Percentiles rank a stretch among this genome's conserved stretches.
Evolutionary conservation across 2,888 invertebrate species (phyloP).

Genomic region (Melanostoma scalare): DNA sequence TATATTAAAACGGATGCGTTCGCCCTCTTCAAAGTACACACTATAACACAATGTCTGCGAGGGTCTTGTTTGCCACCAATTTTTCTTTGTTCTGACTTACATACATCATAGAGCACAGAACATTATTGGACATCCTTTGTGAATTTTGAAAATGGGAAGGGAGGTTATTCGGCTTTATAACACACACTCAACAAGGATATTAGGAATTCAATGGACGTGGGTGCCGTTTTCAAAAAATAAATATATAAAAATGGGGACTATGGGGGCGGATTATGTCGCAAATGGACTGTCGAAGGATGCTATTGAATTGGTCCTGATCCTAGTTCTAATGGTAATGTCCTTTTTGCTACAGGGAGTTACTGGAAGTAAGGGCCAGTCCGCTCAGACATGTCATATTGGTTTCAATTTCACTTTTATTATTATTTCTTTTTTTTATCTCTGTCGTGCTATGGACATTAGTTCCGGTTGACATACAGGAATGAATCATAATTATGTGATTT

Average conservation of each 20-base stretch:
- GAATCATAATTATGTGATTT: conserved; percentile 51
- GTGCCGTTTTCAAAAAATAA: conserved; percentile 50
- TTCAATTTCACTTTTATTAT: conserved; percentile 34
- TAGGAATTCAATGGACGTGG: conserved; percentile 66
- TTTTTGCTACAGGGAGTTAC: conserved; percentile 12
- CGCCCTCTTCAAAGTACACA: background rate
- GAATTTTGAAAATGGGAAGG: conserved; percentile 25
- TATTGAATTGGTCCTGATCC: conserved; percentile 64
- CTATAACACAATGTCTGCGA: background rate
- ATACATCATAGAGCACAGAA: conserved; percentile 34
- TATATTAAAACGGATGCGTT: conserved; percentile 63
- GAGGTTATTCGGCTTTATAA: conserved; percentile 66
- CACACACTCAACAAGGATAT: conserved; percentile 60
- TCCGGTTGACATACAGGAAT: conserved; percentile 60
- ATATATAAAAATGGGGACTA: background rate
- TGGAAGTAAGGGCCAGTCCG: background rate
- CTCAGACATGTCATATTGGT: conserved; percentile 45
- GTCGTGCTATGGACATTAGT: conserved; percentile 53
- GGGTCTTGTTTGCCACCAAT: background rate
- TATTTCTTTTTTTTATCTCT: conserved; percentile 17
- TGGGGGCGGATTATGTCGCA: conserved; percentile 50
- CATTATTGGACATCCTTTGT: conserved; percentile 56
- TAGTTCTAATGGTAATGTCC: conserved; percentile 63
- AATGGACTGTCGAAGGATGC: conserved; percentile 70
- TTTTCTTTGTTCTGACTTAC: conserved; percentile 3